These are phyloP conservation scores for Oscheius sp. DNA, from an alignment of 2,888 invertebrate genomes.

Conservation along the genomic window DNA sequence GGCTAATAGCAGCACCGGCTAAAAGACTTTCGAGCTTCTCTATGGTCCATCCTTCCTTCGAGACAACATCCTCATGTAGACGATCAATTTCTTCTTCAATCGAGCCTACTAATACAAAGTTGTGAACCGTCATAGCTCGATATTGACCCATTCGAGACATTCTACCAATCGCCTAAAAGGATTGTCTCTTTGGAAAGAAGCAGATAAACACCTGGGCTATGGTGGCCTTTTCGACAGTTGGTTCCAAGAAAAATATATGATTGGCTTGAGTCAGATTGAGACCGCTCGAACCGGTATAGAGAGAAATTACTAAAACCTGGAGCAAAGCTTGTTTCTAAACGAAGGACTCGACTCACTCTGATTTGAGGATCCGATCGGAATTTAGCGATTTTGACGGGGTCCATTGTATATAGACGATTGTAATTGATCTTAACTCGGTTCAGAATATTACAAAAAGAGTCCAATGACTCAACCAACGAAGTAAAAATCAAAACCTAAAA, in stretches of 20 bases:
- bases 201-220: constrained; percentile 73
- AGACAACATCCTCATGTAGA: constrained; percentile 1
- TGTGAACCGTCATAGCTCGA: constrained; percentile 79
- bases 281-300: constrained; percentile 80
- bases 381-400: constrained; percentile 1
- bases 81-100: constrained; percentile 74
- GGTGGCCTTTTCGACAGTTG: constrained; percentile 79
- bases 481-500: constrained; percentile 12
- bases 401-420: not conserved
- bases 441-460: constrained; percentile 1
- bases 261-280: constrained; percentile 83
- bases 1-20: not conserved
- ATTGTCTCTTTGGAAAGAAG: not conserved
- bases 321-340: not conserved
- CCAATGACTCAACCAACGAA: constrained; percentile 4
- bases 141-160: constrained; percentile 84
- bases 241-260: constrained; percentile 81
- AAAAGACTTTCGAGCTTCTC: not conserved
- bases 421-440: not conserved
- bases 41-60: constrained; percentile 19
- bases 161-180: constrained; percentile 80
- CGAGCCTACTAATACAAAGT: constrained; percentile 78
- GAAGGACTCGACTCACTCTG: not conserved
- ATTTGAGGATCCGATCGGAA: constrained; percentile 4
- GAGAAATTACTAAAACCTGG: constrained; percentile 77